Base-by-base conservation (phyloP, 2,888 invertebrate genomes). In the Saturnia japonica region DNA sequence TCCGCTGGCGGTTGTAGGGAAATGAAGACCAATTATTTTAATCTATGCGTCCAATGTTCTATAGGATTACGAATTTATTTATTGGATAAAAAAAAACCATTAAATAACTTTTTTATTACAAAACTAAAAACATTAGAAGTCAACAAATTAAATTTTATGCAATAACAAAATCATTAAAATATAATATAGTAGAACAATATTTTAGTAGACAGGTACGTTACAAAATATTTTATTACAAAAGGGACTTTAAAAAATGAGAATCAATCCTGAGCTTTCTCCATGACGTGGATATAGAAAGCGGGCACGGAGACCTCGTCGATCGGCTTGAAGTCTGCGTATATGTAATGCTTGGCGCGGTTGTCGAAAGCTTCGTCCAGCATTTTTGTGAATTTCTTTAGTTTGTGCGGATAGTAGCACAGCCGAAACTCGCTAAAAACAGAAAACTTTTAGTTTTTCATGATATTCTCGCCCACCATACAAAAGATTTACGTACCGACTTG, bases 341-440 rank as follows among this genome's bases (percentile, higher is more conserved):
- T 95, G 74, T 95, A 94, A 86, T 97, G 97, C 69, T 95, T 94
- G 1, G 95, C 95, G 42, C 94, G 89, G 42, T 89, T 83, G 64
- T 95, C 95, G 84, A 98, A 98, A 2, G 96, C 95, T 68, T 96
- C 96, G 75, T 94, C 91, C 72, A 98, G 87, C 93, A 98, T 96
- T 43, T 91, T 82, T 0, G 95, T 96, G 91, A 98, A 98, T 40
- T 95, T 93, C 66, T 95, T 93, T 78, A 98, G 87, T 74, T 95
- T 95, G 87, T 98, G 98, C 0, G 98, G 98, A 91, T 97, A 98
- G 90, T 98, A 98, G 45, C 97, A 98, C 45, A 98, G 91, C 1
- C 98, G 96, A 89, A 98, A 98, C 81, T 97, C 96, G 81, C 97
- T 97, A 34, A 34, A 34, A 34, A 4, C 6, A 6, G 34, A 2